Percentiles rank a stretch among this genome's conserved stretches.
Conservation (phyloP, 2,888 invertebrate species). For the Amphimallon solstitiale region DNA sequence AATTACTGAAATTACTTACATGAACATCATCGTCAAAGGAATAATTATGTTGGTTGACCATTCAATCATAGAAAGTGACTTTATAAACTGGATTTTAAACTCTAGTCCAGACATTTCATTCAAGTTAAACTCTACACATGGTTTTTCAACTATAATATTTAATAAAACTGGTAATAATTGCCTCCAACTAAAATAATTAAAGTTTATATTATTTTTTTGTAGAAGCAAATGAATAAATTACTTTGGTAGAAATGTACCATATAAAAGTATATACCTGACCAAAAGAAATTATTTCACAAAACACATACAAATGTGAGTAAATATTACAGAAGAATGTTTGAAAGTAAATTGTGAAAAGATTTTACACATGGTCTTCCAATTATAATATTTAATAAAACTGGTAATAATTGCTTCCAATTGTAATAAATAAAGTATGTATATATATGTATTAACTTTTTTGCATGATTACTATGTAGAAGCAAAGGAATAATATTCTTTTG, state of each 20-base stretch:
- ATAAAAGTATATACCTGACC: no score
- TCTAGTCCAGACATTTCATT: conserved; percentile 69
- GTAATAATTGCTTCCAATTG: conserved; percentile 77
- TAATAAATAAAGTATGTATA: conserved; percentile 21
- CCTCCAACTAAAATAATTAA: conserved; percentile 70
- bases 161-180: conserved; percentile 73
- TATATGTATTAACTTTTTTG: no score
- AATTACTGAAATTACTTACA: conserved; percentile 61
- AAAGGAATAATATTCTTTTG: not conserved
- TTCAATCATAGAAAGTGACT: conserved; percentile 68
- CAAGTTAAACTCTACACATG: conserved; percentile 68
- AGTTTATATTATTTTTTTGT: not conserved
- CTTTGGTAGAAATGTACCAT: no score
- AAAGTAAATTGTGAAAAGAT: no score
- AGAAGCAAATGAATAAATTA: not conserved
- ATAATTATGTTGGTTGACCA: conserved; percentile 71
- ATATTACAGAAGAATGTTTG: no score
- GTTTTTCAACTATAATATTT: conserved; percentile 66
- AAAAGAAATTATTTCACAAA: no score
- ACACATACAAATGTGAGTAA: no score
- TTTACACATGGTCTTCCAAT: conserved; percentile 66
- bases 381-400: conserved; percentile 69
- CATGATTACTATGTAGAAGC: not conserved
- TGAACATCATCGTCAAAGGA: conserved; percentile 75
- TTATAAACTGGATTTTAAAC: conserved; percentile 70